These are phyloP conservation scores for Contarinia nasturtii DNA, from an alignment of 1,140 invertebrate species.

Conservation along the genomic window DNA sequence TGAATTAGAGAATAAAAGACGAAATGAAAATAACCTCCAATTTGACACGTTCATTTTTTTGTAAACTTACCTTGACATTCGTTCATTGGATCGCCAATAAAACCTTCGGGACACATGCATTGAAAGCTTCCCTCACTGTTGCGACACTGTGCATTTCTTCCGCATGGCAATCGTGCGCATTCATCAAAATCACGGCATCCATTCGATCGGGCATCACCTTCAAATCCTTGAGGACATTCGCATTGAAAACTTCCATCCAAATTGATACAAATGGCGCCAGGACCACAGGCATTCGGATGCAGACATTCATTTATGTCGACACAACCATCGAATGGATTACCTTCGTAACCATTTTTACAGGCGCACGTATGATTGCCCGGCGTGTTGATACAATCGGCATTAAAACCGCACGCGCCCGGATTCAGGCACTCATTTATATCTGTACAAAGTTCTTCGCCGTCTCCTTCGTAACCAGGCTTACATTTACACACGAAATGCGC, in stretches of 20 bases:
- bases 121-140: conserved; percentile 53
- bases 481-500: conserved; percentile 89
- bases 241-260: conserved; percentile 58
- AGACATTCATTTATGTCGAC: conserved; percentile 65
- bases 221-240: conserved; percentile 60
- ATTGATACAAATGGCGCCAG: conserved; percentile 60
- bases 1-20: conserved; percentile 3
- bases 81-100: conserved; percentile 47
- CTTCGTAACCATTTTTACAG: conserved; percentile 63
- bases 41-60: conserved; percentile 44
- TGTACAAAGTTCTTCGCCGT: conserved; percentile 66
- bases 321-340: conserved; percentile 78
- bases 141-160: conserved; percentile 46
- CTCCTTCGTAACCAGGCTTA: conserved; percentile 71
- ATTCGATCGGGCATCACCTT: conserved; percentile 46
- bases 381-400: conserved; percentile 64
- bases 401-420: conserved; percentile 55
- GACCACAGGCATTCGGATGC: conserved; percentile 48
- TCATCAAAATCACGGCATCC: conserved; percentile 52
- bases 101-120: conserved; percentile 58
- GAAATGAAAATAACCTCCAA: conserved; percentile 36
- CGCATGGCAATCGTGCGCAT: conserved; percentile 45
- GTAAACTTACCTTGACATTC: conserved; percentile 41
- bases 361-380: conserved; percentile 75
- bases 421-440: conserved; percentile 75